phyloP scores from a whole-genome alignment of 2,888 invertebrate genomes.

The Apotomis capreana region DNA sequence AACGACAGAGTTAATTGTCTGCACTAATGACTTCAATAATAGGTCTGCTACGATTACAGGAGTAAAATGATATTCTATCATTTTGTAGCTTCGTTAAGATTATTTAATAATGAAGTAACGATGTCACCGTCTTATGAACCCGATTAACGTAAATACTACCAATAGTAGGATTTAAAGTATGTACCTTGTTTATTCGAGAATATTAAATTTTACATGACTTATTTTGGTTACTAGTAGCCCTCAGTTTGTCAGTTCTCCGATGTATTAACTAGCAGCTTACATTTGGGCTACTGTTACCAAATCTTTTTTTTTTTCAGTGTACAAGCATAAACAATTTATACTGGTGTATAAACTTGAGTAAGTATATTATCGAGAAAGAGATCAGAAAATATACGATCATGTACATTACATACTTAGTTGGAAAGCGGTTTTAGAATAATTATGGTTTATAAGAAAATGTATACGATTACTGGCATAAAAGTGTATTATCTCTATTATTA shows the following conservation, averaged over 20 bases:
- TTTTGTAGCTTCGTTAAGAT: neutral
- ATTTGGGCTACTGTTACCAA: too few relatives aligned
- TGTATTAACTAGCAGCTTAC: too few relatives aligned
- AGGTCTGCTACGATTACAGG: neutral
- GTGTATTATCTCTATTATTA: neutral
- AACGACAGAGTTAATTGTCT: conserved; percentile 16
- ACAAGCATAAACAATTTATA: neutral
- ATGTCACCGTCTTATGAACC: too few relatives aligned
- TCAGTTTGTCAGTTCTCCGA: too few relatives aligned
- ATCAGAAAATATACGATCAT: neutral
- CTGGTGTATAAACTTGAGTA: neutral
- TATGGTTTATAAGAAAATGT: neutral
- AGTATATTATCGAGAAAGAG: neutral
- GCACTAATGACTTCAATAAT: conserved; percentile 7
- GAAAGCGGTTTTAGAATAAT: neutral
- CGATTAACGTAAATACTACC: too few relatives aligned
- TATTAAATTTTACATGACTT: too few relatives aligned
- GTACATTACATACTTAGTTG: neutral
- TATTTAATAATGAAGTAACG: too few relatives aligned
- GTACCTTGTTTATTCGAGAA: too few relatives aligned
- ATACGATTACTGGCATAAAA: neutral
- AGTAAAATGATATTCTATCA: neutral
- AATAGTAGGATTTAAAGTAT: too few relatives aligned
- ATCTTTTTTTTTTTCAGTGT: too few relatives aligned
- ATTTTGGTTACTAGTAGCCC: too few relatives aligned